phyloP scores from a whole-genome alignment of 2,888 invertebrate genomes.

The Drosophila greeni region DNA sequence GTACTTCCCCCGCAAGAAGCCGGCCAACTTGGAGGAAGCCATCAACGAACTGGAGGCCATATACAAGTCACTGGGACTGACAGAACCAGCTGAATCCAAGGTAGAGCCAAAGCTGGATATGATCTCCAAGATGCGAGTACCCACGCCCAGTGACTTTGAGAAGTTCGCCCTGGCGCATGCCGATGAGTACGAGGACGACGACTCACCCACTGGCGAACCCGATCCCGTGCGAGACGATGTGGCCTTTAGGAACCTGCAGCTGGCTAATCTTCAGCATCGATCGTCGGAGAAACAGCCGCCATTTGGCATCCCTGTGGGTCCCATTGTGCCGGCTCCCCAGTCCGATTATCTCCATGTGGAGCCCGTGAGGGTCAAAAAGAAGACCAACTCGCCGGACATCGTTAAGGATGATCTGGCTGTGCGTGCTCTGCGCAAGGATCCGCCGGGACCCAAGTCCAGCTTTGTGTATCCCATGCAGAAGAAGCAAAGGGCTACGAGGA shows the following conservation, averaged over 20 bases:
- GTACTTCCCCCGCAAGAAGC: slow-evolving; percentile 80
- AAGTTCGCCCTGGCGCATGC: slow-evolving; percentile 80
- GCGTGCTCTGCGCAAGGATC: slow-evolving; percentile 90
- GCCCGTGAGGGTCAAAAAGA: slow-evolving; percentile 78
- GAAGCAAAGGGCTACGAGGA: slow-evolving; percentile 89
- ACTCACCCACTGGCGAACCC: slow-evolving; percentile 83
- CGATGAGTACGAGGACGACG: slow-evolving; percentile 82
- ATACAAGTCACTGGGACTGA: slow-evolving; percentile 90
- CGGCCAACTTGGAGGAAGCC: slow-evolving; percentile 91
- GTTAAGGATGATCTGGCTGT: slow-evolving; percentile 93
- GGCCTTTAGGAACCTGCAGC: slow-evolving; percentile 88
- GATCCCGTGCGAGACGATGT: slow-evolving; percentile 91
- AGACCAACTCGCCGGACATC: slow-evolving; percentile 84
- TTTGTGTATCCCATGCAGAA: slow-evolving; percentile 80
- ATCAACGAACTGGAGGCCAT: slow-evolving; percentile 94
- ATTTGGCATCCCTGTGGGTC: slow-evolving; percentile 93
- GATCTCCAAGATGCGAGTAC: slow-evolving; percentile 58
- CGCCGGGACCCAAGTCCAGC: slow-evolving; percentile 72
- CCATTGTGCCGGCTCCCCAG: slow-evolving; percentile 87
- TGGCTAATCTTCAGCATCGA: slow-evolving; percentile 86
- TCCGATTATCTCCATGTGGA: slow-evolving; percentile 91
- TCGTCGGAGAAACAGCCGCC: slow-evolving; percentile 90
- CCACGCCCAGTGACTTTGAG: slow-evolving; percentile 76
- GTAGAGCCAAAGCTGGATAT: slow-evolving; percentile 17
- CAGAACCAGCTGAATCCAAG: slow-evolving; percentile 80